Conservation (phyloP, 2,797 vertebrate genomes). For the Sternarchorhynchus goeldii region DNA sequence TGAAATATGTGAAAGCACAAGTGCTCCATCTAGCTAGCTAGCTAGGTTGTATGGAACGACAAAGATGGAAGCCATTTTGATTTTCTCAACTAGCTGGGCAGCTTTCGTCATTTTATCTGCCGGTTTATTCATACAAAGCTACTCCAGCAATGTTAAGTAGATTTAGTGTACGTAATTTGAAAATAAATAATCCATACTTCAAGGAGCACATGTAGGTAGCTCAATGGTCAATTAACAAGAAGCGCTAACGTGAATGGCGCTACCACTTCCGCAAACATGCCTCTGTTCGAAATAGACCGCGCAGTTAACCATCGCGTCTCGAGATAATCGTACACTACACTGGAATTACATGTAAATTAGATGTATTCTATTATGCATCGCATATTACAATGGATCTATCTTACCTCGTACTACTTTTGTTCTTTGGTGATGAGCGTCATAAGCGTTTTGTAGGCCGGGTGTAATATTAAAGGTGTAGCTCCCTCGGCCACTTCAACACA, state of each 20-base stretch:
- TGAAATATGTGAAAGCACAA: neutral
- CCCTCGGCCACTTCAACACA: constrained; percentile 50
- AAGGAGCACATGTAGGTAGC: neutral
- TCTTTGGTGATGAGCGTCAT: constrained; percentile 52
- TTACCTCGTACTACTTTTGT: constrained; percentile 52
- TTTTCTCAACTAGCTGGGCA: constrained; percentile 43
- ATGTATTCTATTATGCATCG: neutral
- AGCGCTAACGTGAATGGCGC: constrained; percentile 34
- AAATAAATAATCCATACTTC: neutral
- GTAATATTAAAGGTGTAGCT: constrained; percentile 52
- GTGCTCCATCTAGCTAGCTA: neutral
- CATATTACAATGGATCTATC: neutral
- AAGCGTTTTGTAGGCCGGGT: constrained; percentile 46
- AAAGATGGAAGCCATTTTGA: constrained; percentile 64
- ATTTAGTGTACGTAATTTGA: neutral
- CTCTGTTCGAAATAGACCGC: constrained; percentile 57
- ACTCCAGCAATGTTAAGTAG: constrained; percentile 9
- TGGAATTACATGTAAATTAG: neutral
- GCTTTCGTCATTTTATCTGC: constrained; percentile 47
- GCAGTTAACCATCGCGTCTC: constrained; percentile 42
- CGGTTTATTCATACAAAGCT: constrained; percentile 23
- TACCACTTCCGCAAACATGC: constrained; percentile 63
- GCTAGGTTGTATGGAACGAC: constrained; percentile 47
- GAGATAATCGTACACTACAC: constrained; percentile 14
- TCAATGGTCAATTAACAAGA: constrained; percentile 23